Evolutionary conservation across 2,113 vertebrate genomes (phyloP).

Genomic region (Hippocampus comes): DNA sequence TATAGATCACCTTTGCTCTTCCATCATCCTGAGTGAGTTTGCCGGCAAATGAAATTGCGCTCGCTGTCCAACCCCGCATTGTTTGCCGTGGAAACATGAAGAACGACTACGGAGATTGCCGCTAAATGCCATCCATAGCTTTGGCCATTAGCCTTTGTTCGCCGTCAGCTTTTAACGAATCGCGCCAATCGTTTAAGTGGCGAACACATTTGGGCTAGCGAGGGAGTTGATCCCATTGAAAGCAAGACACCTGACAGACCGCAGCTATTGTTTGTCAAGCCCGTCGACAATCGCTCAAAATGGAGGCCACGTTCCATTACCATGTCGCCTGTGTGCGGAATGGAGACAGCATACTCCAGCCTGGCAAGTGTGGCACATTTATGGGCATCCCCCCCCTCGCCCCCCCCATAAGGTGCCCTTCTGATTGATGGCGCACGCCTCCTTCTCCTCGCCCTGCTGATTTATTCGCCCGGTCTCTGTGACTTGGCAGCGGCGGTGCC

Average conservation of each 20-base stretch:
- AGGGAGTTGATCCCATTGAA: conserved; percentile 4
- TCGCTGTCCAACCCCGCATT: conserved; percentile 1
- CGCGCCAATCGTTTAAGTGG: not conserved
- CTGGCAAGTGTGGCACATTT: conserved; percentile 62
- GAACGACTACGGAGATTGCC: conserved; percentile 2
- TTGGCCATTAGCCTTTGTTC: not conserved
- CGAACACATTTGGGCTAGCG: not conserved
- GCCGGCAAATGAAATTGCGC: conserved; percentile 44
- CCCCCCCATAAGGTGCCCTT: conserved; percentile 61
- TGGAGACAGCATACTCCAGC: conserved; percentile 34
- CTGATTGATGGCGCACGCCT: conserved; percentile 68
- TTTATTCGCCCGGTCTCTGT: conserved; percentile 68
- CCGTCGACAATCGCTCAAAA: conserved; percentile 42
- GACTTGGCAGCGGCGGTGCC: conserved; percentile 69
- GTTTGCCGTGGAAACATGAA: conserved; percentile 9
- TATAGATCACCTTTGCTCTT: conserved; percentile 2
- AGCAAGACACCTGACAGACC: not conserved
- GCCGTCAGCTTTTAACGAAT: not conserved
- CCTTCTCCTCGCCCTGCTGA: conserved; percentile 57
- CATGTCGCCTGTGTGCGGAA: conserved; percentile 24
- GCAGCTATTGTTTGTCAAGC: conserved; percentile 19
- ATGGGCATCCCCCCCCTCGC: conserved; percentile 59
- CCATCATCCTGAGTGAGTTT: conserved; percentile 24
- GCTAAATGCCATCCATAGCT: not conserved
- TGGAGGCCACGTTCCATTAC: conserved; percentile 47